phyloP scores from a whole-genome alignment of 2,113 vertebrate species.

The Crotophaga sulcirostris region DNA sequence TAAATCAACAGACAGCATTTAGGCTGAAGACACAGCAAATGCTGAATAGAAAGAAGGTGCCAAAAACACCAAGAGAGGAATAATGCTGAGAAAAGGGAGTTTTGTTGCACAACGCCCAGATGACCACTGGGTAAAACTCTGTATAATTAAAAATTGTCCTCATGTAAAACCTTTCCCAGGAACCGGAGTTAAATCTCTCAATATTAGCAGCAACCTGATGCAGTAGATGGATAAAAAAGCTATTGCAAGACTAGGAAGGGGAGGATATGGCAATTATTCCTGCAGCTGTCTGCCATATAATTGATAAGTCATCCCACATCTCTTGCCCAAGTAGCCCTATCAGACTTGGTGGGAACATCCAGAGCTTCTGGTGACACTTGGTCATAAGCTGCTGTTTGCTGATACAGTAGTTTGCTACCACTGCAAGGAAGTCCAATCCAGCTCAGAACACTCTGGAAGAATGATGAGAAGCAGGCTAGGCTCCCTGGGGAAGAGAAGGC shows the following conservation, averaged over 20 bases:
- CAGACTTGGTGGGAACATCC: background rate
- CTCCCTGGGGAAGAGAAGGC: too few relatives aligned
- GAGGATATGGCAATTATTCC: background rate
- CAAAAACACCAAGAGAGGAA: background rate
- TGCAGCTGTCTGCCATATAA: background rate
- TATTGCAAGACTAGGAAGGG: background rate
- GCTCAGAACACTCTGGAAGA: background rate
- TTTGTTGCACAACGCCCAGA: background rate
- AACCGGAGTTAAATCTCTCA: fast-evolving
- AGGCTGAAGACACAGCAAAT: background rate
- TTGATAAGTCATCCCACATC: background rate
- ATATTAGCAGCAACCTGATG: background rate
- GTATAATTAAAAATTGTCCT: background rate
- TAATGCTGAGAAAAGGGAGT: background rate
- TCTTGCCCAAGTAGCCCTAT: background rate
- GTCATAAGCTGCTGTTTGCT: background rate
- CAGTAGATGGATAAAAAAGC: background rate
- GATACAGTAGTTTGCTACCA: background rate
- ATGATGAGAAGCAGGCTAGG: background rate
- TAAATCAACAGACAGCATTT: background rate
- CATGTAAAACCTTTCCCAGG: background rate
- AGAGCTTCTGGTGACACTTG: background rate
- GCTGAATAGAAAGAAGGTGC: background rate
- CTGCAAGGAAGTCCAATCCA: background rate
- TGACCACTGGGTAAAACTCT: background rate